Conservation (phyloP, 2,113 vertebrate genomes). For the Propithecus coquereli region DNA sequence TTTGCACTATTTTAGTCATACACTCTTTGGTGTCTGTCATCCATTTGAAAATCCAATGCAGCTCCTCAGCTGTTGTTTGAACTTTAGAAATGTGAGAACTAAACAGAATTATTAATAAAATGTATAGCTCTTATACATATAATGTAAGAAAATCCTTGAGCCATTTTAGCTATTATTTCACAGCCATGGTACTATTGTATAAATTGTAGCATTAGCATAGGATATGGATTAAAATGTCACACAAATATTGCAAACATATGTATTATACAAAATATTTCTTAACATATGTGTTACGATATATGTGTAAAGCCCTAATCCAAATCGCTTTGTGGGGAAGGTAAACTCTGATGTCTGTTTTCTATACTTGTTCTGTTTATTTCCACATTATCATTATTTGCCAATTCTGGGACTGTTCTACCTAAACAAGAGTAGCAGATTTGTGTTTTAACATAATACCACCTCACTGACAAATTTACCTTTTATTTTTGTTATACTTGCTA, state of each 20-base stretch:
- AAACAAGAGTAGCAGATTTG: background rate
- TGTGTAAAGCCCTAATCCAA: conserved; percentile 3
- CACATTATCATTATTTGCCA: background rate
- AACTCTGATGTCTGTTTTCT: conserved; percentile 11
- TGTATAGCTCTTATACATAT: background rate
- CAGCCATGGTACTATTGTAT: background rate
- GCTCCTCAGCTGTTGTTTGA: conserved; percentile 12
- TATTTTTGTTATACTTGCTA: conserved; percentile 37
- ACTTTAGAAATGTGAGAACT: conserved; percentile 34
- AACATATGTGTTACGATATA: conserved; percentile 23
- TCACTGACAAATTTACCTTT: conserved; percentile 20
- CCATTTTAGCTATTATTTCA: conserved; percentile 22
- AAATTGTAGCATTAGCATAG: background rate
- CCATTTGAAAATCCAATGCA: conserved; percentile 25
- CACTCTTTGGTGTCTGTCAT: background rate
- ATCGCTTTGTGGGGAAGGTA: conserved; percentile 6
- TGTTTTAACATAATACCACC: background rate
- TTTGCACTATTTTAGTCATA: background rate
- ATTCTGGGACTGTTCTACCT: conserved; percentile 4
- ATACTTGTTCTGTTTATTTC: conserved; percentile 46
- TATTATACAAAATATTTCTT: background rate
- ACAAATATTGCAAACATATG: background rate
- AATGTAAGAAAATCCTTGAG: background rate
- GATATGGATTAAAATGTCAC: conserved; percentile 9
- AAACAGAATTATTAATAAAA: conserved; percentile 23